A percentile compares a stretch with the other conserved stretches of the same genome.
Evolutionary conservation across 2,113 vertebrate species (phyloP).

Genomic region (Myiagra hebetior): DNA sequence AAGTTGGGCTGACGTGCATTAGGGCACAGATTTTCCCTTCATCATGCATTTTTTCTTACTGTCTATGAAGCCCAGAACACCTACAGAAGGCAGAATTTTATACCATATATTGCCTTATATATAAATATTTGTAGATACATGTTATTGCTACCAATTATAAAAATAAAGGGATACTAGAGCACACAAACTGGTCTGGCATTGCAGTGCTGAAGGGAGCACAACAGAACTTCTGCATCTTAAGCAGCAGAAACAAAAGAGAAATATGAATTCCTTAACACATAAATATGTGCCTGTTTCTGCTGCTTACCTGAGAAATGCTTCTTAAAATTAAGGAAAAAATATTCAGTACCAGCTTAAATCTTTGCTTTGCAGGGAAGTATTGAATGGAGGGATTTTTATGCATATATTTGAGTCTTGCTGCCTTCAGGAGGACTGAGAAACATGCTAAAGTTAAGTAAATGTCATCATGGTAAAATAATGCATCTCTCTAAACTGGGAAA

Average conservation of each 20-base stretch:
- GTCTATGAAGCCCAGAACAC: background rate
- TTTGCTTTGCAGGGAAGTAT: background rate
- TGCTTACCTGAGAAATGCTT: background rate
- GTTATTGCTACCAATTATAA: background rate
- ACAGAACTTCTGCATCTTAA: background rate
- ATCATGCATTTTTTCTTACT: background rate
- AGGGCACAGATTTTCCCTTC: background rate
- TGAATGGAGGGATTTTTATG: background rate
- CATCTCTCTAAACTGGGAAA: background rate
- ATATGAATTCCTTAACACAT: background rate
- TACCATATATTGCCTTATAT: background rate
- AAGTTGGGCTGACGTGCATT: background rate
- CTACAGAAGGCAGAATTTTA: background rate
- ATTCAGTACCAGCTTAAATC: background rate
- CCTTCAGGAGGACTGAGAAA: background rate
- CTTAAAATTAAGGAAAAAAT: background rate
- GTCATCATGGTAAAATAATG: background rate
- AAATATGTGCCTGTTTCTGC: background rate
- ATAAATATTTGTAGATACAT: background rate
- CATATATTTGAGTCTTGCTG: background rate
- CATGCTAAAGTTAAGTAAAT: slow-evolving; percentile 14
- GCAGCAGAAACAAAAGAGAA: background rate
- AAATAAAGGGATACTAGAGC: background rate
- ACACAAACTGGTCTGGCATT: background rate
- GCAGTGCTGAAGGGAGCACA: background rate